Conservation (phyloP, 2,888 invertebrate genomes). For the Drosophila greeni region DNA sequence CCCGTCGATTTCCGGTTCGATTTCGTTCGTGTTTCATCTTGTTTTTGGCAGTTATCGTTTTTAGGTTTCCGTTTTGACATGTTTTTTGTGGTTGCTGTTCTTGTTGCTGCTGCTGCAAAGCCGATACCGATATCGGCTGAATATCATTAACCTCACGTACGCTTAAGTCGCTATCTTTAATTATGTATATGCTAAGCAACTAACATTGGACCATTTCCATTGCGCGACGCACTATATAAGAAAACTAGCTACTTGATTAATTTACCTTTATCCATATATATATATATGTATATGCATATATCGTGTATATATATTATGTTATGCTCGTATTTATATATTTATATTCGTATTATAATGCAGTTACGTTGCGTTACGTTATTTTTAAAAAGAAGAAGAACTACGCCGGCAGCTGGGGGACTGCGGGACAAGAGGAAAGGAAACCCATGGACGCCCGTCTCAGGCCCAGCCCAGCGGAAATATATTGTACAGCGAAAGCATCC, state of each 20-base stretch:
- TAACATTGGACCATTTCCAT: slow-evolving; percentile 73
- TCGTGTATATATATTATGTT: slow-evolving; percentile 47
- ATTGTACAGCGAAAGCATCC: slow-evolving; percentile 60
- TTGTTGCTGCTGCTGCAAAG: slow-evolving; percentile 26
- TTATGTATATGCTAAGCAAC: slow-evolving; percentile 73
- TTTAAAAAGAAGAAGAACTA: slow-evolving; percentile 42
- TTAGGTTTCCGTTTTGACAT: slow-evolving; percentile 55
- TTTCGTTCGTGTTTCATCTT: slow-evolving; percentile 24
- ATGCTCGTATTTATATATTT: slow-evolving; percentile 49
- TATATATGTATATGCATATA: slow-evolving; percentile 27
- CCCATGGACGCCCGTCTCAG: slow-evolving; percentile 26
- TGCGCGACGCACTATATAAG: slow-evolving; percentile 75
- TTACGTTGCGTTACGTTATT: slow-evolving; percentile 30
- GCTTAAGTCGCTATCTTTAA: slow-evolving; percentile 39
- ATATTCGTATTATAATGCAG: slow-evolving; percentile 38
- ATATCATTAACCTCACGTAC: slow-evolving; percentile 37
- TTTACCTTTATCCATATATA: slow-evolving; percentile 38
- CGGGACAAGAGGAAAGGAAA: slow-evolving; percentile 31
- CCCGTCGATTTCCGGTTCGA: slow-evolving; percentile 50
- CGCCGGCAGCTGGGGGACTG: slow-evolving; percentile 35
- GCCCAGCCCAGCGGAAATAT: slow-evolving; percentile 45
- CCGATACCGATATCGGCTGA: slow-evolving; percentile 20
- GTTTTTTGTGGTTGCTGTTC: slow-evolving; percentile 34
- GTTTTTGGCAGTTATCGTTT: slow-evolving; percentile 69
- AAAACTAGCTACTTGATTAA: slow-evolving; percentile 72